These are phyloP conservation scores for Haemorhous mexicanus DNA, from an alignment of 2,113 vertebrate genomes.

Conservation along the genomic window DNA sequence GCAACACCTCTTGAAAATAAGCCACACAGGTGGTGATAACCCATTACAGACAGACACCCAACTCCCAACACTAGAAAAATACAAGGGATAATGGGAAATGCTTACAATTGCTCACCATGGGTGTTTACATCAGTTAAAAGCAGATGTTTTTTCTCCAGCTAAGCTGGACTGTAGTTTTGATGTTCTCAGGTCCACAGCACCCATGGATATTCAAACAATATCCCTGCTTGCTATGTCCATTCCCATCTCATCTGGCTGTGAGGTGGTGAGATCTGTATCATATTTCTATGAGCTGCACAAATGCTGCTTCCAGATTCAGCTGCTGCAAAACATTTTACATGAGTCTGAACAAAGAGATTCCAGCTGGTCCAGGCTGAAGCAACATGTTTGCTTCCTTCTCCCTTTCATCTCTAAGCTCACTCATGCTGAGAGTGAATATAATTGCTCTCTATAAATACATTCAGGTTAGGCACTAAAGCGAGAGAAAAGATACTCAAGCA, in stretches of 20 bases:
- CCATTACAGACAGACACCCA: background rate
- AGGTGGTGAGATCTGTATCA: conserved; percentile 15
- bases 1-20: background rate
- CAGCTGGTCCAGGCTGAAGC: conserved; percentile 65
- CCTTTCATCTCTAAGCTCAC: conserved; percentile 63
- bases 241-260: conserved; percentile 29
- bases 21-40: background rate
- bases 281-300: conserved; percentile 3
- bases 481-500: conserved; percentile 60
- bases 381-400: conserved; percentile 66
- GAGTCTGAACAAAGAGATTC: conserved; percentile 63
- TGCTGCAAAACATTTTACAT: conserved; percentile 58
- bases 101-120: background rate
- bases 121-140: background rate
- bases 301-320: conserved; percentile 44
- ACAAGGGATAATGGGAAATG: background rate
- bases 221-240: background rate
- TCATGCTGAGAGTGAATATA: conserved; percentile 64
- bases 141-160: background rate
- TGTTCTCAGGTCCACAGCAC: background rate
- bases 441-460: conserved; percentile 65
- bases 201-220: background rate
- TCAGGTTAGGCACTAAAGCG: conserved; percentile 66
- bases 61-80: background rate
- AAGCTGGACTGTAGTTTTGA: background rate